These are phyloP conservation scores for Sepiola atlantica DNA, from an alignment of 2,888 invertebrate genomes.

Conservation along the genomic window DNA sequence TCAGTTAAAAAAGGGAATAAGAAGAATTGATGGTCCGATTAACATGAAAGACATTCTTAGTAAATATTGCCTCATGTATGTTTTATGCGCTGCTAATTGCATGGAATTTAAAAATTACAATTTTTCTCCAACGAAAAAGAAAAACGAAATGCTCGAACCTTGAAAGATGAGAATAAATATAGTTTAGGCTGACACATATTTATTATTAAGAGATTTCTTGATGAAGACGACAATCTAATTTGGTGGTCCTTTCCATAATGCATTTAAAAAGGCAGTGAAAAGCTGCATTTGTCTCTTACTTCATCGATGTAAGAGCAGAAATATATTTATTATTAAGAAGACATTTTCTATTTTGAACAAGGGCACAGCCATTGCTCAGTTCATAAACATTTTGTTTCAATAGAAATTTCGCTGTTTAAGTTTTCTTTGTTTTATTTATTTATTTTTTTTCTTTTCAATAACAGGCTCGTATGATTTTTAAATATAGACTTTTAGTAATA, in stretches of 20 bases:
- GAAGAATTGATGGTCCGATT: not conserved
- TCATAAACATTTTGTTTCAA: not conserved
- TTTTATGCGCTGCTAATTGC: not conserved
- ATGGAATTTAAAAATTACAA: constrained; percentile 20
- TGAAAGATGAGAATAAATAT: constrained; percentile 18
- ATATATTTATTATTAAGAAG: not conserved
- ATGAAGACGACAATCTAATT: not conserved
- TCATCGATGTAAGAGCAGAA: not conserved
- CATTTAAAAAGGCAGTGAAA: not conserved
- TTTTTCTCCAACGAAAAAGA: not conserved
- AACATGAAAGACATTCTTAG: not conserved
- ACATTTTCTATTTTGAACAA: not conserved
- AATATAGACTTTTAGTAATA: no score
- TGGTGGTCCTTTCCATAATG: not conserved
- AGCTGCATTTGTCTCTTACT: not conserved
- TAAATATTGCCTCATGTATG: not conserved
- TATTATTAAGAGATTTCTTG: not conserved
- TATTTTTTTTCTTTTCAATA: no score
- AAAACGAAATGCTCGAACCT: not conserved
- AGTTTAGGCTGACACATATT: not conserved
- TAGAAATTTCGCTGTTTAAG: no score
- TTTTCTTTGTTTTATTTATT: no score
- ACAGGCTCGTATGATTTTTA: no score
- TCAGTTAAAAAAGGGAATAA: not conserved
- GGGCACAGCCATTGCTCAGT: not conserved